A percentile compares a stretch with the other conserved stretches of the same genome.
These are phyloP conservation scores for Glaucomys volans DNA, from an alignment of 2,113 vertebrate genomes.

Conservation along the genomic window DNA sequence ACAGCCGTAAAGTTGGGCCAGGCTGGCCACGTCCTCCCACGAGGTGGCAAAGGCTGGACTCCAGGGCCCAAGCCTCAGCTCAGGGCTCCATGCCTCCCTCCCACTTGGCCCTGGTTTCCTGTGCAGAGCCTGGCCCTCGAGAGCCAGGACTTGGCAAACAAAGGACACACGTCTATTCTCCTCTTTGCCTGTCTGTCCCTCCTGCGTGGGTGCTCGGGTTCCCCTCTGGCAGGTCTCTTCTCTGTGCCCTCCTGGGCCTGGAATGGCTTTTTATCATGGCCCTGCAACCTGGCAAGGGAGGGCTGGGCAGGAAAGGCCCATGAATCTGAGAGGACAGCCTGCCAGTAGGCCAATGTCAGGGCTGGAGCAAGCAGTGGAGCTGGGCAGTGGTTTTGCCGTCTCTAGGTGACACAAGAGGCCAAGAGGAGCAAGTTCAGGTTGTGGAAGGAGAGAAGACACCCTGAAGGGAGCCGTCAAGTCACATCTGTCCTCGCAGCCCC, in stretches of 20 bases:
- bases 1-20: neutral
- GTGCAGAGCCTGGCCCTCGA: neutral
- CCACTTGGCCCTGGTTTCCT: neutral
- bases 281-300: neutral
- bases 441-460: neutral
- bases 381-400: neutral
- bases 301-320: neutral
- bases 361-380: neutral
- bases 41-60: too few relatives aligned
- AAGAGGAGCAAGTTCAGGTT: neutral
- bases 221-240: neutral
- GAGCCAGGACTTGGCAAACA: neutral
- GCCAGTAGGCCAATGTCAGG: neutral
- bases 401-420: neutral
- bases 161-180: neutral
- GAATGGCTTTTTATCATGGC: neutral
- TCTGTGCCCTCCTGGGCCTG: neutral
- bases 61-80: neutral
- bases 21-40: neutral
- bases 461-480: neutral
- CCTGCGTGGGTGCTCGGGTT: fast-evolving
- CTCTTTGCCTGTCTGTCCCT: neutral
- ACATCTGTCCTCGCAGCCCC: neutral
- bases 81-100: fast-evolving
- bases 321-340: neutral